A percentile compares a stretch with the other conserved stretches of the same genome.
Evolutionary conservation across 2,888 invertebrate species (phyloP).

Genomic region (Hetaerina titia): DNA sequence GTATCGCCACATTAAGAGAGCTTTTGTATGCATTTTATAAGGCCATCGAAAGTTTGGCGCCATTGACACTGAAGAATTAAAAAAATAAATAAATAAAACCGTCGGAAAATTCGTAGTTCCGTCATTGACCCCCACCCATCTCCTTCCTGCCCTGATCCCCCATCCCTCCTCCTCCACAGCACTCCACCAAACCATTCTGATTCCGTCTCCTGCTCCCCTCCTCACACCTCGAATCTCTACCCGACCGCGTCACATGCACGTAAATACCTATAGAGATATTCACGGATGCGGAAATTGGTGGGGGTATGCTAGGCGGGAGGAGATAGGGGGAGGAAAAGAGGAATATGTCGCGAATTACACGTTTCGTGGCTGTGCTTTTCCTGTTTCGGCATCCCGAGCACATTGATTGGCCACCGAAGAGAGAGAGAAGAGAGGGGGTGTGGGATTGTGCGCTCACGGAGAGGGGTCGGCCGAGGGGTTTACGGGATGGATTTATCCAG

Average conservation of each 20-base stretch:
- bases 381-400: slow-evolving; percentile 9
- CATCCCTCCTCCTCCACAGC: not conserved
- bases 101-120: not conserved
- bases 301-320: not conserved
- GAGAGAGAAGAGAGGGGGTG: not conserved
- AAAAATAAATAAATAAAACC: not conserved
- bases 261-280: not conserved
- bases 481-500: slow-evolving; percentile 11
- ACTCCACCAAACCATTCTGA: not conserved
- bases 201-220: not conserved
- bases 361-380: slow-evolving; percentile 57
- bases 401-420: slow-evolving; percentile 55
- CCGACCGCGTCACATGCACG: not conserved
- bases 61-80: not conserved
- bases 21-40: not conserved
- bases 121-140: not conserved
- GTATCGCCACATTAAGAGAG: not conserved
- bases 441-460: too few species aligned
- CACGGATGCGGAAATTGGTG: not conserved
- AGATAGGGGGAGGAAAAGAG: not conserved
- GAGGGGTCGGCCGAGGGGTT: too few species aligned
- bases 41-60: not conserved
- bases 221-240: not conserved
- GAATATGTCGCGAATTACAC: not conserved
- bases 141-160: not conserved